These are phyloP conservation scores for Phyllostomus discolor DNA, from an alignment of 2,113 vertebrate genomes.

Conservation along the genomic window DNA sequence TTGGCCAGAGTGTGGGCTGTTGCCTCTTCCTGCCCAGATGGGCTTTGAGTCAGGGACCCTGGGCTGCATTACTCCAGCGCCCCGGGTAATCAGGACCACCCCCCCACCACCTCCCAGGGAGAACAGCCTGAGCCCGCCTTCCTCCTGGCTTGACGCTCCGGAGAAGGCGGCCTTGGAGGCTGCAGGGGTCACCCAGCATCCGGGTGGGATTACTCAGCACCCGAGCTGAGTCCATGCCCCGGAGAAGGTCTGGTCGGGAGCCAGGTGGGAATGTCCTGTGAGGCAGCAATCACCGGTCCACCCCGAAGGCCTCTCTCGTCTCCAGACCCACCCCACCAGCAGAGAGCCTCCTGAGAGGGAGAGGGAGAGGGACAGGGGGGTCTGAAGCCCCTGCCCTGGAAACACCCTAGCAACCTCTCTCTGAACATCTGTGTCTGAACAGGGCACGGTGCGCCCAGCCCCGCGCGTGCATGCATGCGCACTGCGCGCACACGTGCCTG, in stretches of 20 bases:
- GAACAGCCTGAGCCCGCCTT: not conserved
- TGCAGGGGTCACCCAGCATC: not conserved
- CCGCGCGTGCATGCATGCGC: fast-evolving
- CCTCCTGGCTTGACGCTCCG: not conserved
- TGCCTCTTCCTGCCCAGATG: not conserved
- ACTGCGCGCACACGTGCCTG: not conserved
- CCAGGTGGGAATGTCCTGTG: not conserved
- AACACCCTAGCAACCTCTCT: not conserved
- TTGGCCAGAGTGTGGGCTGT: not conserved
- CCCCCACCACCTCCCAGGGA: not conserved
- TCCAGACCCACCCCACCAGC: not conserved
- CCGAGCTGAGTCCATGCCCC: not conserved
- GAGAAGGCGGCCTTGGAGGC: not conserved
- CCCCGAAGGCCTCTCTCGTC: not conserved
- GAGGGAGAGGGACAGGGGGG: not conserved
- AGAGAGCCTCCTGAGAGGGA: not conserved
- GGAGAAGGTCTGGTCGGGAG: not conserved
- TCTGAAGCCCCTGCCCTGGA: not conserved
- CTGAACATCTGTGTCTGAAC: not conserved
- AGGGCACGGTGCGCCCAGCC: not conserved
- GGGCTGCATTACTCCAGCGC: not conserved
- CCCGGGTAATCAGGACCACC: not conserved
- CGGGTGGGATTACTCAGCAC: not conserved
- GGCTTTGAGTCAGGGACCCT: not conserved
- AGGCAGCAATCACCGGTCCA: not conserved